Conservation (phyloP, 2,113 vertebrate genomes). For the Cavia aperea region DNA sequence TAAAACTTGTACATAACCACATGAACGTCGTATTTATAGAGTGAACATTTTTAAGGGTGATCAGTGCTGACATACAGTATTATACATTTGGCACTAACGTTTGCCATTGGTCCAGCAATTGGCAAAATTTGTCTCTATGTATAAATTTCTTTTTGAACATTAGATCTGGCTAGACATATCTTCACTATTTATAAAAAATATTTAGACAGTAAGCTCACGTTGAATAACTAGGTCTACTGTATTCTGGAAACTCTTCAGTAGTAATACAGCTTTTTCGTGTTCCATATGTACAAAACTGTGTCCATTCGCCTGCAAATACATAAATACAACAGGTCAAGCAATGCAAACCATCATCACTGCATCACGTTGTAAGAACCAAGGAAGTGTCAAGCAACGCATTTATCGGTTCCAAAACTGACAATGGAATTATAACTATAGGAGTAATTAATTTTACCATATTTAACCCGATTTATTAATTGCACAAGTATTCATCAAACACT, state of each 20-base stretch:
- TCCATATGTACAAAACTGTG: conserved; percentile 99
- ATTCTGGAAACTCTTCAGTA: conserved; percentile 99
- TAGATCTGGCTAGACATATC: conserved; percentile 81
- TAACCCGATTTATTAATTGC: background rate
- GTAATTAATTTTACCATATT: background rate
- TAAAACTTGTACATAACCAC: conserved; percentile 82
- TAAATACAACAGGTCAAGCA: conserved; percentile 70
- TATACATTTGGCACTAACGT: conserved; percentile 97
- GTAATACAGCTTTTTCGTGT: conserved; percentile 96
- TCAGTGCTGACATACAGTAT: conserved; percentile 86
- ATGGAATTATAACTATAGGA: background rate
- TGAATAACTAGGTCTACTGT: conserved; percentile 99
- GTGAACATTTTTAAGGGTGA: conserved; percentile 75
- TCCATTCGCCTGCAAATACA: conserved; percentile 95
- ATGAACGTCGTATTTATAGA: conserved; percentile 80
- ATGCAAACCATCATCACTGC: background rate
- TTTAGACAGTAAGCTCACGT: conserved; percentile 96
- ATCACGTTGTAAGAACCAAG: background rate
- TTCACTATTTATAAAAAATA: conserved; percentile 88
- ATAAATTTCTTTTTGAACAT: conserved; percentile 82
- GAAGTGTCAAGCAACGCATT: background rate
- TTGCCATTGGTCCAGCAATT: conserved; percentile 99
- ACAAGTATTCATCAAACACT: background rate
- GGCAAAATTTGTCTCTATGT: conserved; percentile 91
- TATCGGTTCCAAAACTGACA: conserved; percentile 21